These are phyloP conservation scores for Emydura subglobosa DNA, from an alignment of 2,113 vertebrate genomes.

Conservation along the genomic window DNA sequence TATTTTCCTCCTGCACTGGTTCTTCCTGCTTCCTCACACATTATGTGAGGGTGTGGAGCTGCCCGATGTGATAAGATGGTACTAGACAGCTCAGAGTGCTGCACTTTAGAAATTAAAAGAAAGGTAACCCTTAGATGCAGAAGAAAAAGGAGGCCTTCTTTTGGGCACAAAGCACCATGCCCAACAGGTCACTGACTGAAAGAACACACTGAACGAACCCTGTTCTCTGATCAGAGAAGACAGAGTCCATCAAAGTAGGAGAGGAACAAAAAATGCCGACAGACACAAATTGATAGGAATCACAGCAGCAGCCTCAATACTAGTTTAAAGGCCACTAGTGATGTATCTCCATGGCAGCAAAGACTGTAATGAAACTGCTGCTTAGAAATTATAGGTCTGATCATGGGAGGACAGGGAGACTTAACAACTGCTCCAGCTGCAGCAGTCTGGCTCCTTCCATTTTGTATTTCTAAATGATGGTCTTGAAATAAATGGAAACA, in stretches of 20 bases:
- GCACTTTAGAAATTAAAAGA: neutral
- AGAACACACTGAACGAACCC: neutral
- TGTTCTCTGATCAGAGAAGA: neutral
- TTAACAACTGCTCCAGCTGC: neutral
- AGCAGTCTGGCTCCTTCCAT: neutral
- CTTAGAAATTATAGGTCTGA: neutral
- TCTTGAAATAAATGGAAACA: neutral
- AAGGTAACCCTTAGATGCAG: neutral
- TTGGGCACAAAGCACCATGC: neutral
- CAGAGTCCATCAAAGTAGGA: slow-evolving; percentile 22
- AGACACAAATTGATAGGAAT: neutral
- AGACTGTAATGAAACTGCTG: neutral
- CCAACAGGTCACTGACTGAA: neutral
- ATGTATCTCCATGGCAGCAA: slow-evolving; percentile 1
- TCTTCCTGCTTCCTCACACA: neutral
- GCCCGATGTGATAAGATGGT: neutral
- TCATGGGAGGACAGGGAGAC: neutral
- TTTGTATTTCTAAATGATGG: fast-evolving
- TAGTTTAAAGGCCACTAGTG: slow-evolving; percentile 26
- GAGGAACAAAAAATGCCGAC: neutral
- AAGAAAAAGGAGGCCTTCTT: neutral
- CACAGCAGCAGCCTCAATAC: neutral
- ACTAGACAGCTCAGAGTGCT: neutral
- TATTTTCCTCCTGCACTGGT: neutral
- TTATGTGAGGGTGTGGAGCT: neutral